phyloP scores from a whole-genome alignment of 2,113 vertebrate species.

The Burhinus bistriatus region DNA sequence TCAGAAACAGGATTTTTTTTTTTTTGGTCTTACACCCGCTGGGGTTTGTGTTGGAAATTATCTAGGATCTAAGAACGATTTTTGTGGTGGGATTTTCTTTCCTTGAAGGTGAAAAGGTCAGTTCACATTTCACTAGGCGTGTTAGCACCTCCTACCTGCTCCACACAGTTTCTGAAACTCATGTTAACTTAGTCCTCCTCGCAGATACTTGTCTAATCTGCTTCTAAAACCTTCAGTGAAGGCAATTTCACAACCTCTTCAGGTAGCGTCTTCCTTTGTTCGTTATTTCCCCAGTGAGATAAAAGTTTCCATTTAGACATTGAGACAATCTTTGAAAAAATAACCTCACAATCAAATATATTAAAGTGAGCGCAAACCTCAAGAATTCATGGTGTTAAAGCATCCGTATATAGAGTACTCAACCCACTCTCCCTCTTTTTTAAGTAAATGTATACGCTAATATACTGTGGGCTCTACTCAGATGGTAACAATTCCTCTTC shows the following conservation, averaged over 20 bases:
- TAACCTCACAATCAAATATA: not conserved
- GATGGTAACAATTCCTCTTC: not conserved
- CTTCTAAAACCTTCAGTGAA: not conserved
- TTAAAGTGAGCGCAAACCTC: not conserved
- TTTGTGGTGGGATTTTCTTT: not conserved
- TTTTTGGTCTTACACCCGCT: not conserved
- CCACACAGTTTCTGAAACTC: not conserved
- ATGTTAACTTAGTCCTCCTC: not conserved
- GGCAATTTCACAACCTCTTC: not conserved
- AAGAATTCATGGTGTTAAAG: not conserved
- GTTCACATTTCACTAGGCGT: not conserved
- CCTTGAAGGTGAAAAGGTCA: not conserved
- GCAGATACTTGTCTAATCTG: not conserved
- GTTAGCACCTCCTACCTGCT: not conserved
- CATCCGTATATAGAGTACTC: too few relatives aligned
- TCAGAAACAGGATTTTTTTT: not conserved
- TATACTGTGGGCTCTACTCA: not conserved
- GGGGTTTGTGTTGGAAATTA: not conserved
- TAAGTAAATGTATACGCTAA: too few relatives aligned
- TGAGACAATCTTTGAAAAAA: not conserved
- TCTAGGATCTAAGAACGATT: not conserved
- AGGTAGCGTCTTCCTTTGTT: not conserved
- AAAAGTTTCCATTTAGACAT: not conserved
- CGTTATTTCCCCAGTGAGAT: not conserved
- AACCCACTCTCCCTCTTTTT: not conserved